Base-by-base conservation (phyloP, 2,888 invertebrate genomes). In the Cactoblastis cactorum region DNA sequence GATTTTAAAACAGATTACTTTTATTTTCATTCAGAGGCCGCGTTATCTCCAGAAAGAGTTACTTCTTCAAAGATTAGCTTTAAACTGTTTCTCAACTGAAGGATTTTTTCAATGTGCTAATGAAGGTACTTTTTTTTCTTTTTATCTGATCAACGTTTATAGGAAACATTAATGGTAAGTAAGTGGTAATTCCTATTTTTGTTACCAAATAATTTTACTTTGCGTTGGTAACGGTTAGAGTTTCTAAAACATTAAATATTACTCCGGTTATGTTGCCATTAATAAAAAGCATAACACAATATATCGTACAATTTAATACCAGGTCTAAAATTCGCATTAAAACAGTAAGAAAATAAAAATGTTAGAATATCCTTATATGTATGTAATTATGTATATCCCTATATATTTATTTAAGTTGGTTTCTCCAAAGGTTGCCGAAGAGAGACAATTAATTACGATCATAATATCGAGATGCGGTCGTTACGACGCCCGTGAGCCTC, bases 391-490 rank as follows among this genome's bases (percentile, higher is more conserved):
- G n/a, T n/a, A n/a, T n/a, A n/a, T n/a, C n/a, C n/a, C n/a, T n/a
- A n/a, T n/a, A n/a, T n/a, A n/a, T n/a, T n/a, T 18, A 38, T 38
- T 18, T 11, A n/a, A 17, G 17, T 11, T 60, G 61, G 59, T 57
- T 61, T 57, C 57, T 56, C 61, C 63, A 63, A 67, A 67, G 68
- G 66, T 67, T 69, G 60, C 63, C 68, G 69, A 76, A 78, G 74
- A 79, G 72, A 66, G 70, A 76, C 80, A 82, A 83, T 84, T 83
- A 83, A 83, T 84, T 77, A 80, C 67, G 62, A 55, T 63, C 63
- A 72, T 80, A 80, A 77, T 73, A 71, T 64, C 61, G 66, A n/a
- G 61, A 67, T 65, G 61, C 59, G 59, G 65, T 53, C 68, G 67
- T 77, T 79, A 82, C 70, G 65, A 72, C 65, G 67, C 82, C 81